These are phyloP conservation scores for Ylistrum balloti DNA, from an alignment of 1,140 invertebrate species.

Conservation along the genomic window DNA sequence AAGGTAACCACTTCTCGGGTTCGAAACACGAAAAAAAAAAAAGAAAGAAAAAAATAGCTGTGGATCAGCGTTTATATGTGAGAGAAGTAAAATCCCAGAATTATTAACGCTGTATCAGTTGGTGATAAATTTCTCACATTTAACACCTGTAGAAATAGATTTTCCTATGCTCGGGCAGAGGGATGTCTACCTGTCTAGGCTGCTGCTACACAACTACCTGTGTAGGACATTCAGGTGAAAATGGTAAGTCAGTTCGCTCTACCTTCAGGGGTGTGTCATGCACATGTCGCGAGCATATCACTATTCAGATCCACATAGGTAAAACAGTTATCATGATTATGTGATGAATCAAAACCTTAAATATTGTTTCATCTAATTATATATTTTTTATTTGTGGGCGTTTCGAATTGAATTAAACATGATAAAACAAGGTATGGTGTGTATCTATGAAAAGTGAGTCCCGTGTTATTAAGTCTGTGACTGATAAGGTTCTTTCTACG, in stretches of 20 bases:
- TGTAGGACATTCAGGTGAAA: background rate
- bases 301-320: background rate
- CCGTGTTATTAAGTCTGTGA: background rate
- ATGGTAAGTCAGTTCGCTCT: background rate
- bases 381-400: background rate
- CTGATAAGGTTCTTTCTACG: background rate
- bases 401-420: background rate
- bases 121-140: background rate
- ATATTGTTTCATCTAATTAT: background rate
- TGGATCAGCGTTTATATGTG: background rate
- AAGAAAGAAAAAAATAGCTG: background rate
- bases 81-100: conserved; percentile 3
- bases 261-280: background rate
- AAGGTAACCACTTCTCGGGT: background rate
- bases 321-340: background rate
- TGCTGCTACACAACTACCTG: background rate
- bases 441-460: background rate
- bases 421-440: background rate
- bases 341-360: background rate
- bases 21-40: background rate
- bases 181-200: background rate
- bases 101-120: background rate
- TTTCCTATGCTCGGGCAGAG: background rate
- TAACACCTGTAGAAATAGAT: background rate
- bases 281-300: background rate